Evolutionary conservation across 2,797 vertebrate genomes (phyloP), one percentile per base, ranked within the genome.

Genomic region (Propithecus perrieri): DNA sequence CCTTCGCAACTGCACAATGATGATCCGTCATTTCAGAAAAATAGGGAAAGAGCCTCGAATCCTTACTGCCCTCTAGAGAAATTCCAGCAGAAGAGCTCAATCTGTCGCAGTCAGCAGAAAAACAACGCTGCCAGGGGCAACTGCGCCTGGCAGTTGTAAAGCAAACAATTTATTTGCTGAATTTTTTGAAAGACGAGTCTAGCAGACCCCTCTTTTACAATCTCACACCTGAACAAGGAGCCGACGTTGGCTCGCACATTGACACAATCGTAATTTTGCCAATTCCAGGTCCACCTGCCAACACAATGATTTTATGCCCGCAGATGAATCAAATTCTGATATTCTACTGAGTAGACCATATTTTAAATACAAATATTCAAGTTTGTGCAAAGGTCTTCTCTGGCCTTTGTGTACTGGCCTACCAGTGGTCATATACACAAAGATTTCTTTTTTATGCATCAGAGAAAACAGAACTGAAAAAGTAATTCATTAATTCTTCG

Each of bases 51-150:
- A 98, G 97, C 96, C 92, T 96, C 53, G 96, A 97, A 89, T 97
- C 96, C 98, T 98, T 98, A 98, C 98, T 98, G 98, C 98, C 98
- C 98, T 98, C 98, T 98, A 98, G 98, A 98, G 98, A 98, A 97
- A 98, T 96, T 98, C 97, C 67, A 10, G 96, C 97, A 95, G 98
- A 98, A 98, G 95, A 96, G 93, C 98, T 94, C 97, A 85, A 93
- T 97, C 90, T 83, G 94, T 97, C 86, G 61, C 96, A 97, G 98
- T 98, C 98, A 98, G 98, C 98, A 98, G 96, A 98, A 98, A 93
- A 98, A 89, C 97, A 96, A 35, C 0, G 86, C 94, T 85, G 97
- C 97, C 97, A 90, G 75, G 89, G 75, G 83, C 91, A 94, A 93
- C 96, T 81, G n/a, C 18, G 84, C 96, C 85, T 0, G 41, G 94